Conservation (phyloP, 2,797 vertebrate species). For the Cyclura pinguis region DNA sequence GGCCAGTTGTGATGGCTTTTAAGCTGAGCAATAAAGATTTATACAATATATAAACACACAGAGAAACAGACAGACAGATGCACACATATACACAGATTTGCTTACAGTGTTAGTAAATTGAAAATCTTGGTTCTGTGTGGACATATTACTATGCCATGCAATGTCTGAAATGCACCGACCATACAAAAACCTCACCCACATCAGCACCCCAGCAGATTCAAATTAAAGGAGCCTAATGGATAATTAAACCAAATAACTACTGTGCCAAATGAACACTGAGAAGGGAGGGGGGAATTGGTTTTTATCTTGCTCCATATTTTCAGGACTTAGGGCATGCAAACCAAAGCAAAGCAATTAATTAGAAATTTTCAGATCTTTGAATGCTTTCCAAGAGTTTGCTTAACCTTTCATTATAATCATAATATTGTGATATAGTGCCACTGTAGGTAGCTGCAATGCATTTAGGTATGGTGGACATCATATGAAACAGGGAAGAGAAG, state of each 20-base stretch:
- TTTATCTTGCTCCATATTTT: constrained; percentile 29
- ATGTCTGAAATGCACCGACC: constrained; percentile 12
- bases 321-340: not conserved
- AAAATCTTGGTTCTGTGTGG: constrained; percentile 38
- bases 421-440: not conserved
- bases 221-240: constrained; percentile 58
- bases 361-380: not conserved
- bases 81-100: not conserved
- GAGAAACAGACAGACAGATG: no score
- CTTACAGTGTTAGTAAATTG: constrained; percentile 45
- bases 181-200: constrained; percentile 22
- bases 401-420: not conserved
- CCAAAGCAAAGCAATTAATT: constrained; percentile 13
- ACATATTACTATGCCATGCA: constrained; percentile 33
- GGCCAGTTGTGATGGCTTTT: no score
- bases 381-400: not conserved
- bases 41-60: not conserved
- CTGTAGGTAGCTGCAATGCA: not conserved
- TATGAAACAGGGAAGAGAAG: not conserved
- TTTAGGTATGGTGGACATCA: not conserved
- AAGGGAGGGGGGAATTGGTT: not conserved
- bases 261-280: constrained; percentile 40
- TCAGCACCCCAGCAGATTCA: constrained; percentile 41
- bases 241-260: constrained; percentile 52
- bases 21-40: no score